phyloP scores from a whole-genome alignment of 2,797 vertebrate genomes.

The Lithobates pipiens region DNA sequence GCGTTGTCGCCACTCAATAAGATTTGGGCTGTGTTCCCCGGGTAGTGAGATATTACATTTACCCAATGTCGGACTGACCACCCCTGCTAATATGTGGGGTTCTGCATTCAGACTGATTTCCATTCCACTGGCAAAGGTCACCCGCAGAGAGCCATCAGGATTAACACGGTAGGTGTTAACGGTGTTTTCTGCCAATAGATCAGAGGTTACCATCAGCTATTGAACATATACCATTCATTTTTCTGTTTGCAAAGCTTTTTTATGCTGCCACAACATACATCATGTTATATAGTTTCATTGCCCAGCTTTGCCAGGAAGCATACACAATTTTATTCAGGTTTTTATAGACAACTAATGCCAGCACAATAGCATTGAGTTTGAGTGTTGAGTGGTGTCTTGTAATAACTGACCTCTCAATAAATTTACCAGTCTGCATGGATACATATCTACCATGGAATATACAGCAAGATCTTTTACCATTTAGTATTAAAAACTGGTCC shows the following conservation, averaged over 20 bases:
- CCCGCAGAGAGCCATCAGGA: slow-evolving; percentile 90
- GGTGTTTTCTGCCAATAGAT: slow-evolving; percentile 78
- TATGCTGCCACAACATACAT: too few species aligned
- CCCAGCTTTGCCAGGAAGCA: background rate
- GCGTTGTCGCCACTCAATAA: slow-evolving; percentile 97
- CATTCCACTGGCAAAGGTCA: slow-evolving; percentile 95
- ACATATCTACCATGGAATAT: too few species aligned
- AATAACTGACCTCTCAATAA: too few species aligned
- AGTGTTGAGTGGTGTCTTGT: too few species aligned
- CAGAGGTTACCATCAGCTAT: background rate
- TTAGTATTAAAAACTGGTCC: too few species aligned
- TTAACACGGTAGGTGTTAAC: slow-evolving; percentile 91
- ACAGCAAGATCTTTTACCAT: too few species aligned
- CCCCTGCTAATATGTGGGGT: slow-evolving; percentile 88
- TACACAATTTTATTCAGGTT: too few species aligned
- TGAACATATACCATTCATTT: background rate
- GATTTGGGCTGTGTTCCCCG: slow-evolving; percentile 92
- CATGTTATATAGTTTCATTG: background rate
- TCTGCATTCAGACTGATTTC: slow-evolving; percentile 93
- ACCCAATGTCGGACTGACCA: slow-evolving; percentile 91
- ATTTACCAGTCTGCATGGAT: too few species aligned
- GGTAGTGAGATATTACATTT: slow-evolving; percentile 98
- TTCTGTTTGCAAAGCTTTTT: background rate
- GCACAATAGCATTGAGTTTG: too few species aligned
- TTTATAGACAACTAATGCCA: too few species aligned